Evolutionary conservation across 1,140 invertebrate genomes (phyloP), one percentile per base, ranked within the genome.

Genomic region (honey bee (Apis mellifera)): DNA sequence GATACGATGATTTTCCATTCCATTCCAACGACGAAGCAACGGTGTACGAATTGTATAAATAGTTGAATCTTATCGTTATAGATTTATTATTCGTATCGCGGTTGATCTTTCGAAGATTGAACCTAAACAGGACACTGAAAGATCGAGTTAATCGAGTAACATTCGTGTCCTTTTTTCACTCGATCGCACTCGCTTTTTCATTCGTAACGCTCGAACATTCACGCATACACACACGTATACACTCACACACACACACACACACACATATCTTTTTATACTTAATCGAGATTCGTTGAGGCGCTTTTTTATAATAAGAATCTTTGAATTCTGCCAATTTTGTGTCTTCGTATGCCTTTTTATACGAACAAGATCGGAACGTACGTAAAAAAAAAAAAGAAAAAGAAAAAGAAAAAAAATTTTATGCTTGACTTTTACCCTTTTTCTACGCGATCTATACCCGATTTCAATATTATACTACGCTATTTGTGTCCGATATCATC

Each of bases 201-300:
- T 26, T 48, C 42, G 62, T 15, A 3, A 50, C 11, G 42, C 23
- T 52, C 55, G 32, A 23, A 74, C 77, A 48, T 55, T 79, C 9
- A 26, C 54, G 32, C 65, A 68, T 17, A 66, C 23, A 32, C 23
- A 1, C 65, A 21, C n/a, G n/a, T 9, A 57, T 12, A 71, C 23
- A 9, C 19, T 42, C 13, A 50, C 3, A 57, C 55, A 55, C 69
- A 9, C 3, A 71, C 17, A 9, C 12, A 54, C 19, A 19, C 2
- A 26, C 50, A 62, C 23, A 17, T 74, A 74, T 82, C 73, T 26
- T 76, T 81, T 81, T 81, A 75, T 81, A 81, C 72, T 81, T 81
- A 76, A 59, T 1, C 54, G 54, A 68, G 42, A 68, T 81, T 81
- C 72, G 62, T 81, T 68, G 11, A 32, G 54, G 23, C 54, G 64